Percentiles rank a stretch among this genome's conserved stretches.
phyloP scores from a whole-genome alignment of 2,888 invertebrate species.

The Trissonchulus latispiculum region DNA sequence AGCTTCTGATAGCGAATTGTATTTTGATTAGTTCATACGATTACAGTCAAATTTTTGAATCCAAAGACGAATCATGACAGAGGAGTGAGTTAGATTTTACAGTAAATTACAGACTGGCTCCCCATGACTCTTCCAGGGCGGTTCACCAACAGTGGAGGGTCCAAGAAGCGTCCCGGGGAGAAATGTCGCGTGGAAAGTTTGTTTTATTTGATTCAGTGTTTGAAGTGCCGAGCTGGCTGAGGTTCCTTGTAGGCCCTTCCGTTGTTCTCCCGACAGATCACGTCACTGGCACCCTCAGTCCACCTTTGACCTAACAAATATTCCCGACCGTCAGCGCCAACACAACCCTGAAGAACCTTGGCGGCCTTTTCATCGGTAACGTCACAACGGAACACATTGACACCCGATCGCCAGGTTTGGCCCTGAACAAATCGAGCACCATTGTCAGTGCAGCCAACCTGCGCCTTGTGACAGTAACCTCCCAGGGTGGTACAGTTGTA shows the following conservation, averaged over 20 bases:
- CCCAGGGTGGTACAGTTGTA: constrained; percentile 9
- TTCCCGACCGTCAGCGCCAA: neutral
- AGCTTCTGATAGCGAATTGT: too few relatives aligned
- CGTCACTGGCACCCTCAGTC: neutral
- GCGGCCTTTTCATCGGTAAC: neutral
- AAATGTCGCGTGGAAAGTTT: too few relatives aligned
- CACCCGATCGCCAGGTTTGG: neutral
- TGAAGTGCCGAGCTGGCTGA: too few relatives aligned
- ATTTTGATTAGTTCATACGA: too few relatives aligned
- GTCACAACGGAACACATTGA: neutral
- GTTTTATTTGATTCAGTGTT: too few relatives aligned
- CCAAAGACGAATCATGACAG: too few relatives aligned
- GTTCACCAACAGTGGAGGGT: too few relatives aligned
- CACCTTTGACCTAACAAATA: neutral
- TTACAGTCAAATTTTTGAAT: too few relatives aligned
- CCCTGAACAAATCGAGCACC: neutral
- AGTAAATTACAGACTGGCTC: too few relatives aligned
- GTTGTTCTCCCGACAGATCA: neutral
- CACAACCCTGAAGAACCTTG: neutral
- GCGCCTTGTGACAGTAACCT: constrained; percentile 11
- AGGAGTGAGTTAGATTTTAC: too few relatives aligned
- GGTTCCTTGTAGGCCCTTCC: neutral
- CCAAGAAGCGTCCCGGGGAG: too few relatives aligned
- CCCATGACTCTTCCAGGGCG: too few relatives aligned
- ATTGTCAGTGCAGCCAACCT: neutral